Evolutionary conservation across 1,140 invertebrate genomes (phyloP).

Genomic region (Cydia pomonella): DNA sequence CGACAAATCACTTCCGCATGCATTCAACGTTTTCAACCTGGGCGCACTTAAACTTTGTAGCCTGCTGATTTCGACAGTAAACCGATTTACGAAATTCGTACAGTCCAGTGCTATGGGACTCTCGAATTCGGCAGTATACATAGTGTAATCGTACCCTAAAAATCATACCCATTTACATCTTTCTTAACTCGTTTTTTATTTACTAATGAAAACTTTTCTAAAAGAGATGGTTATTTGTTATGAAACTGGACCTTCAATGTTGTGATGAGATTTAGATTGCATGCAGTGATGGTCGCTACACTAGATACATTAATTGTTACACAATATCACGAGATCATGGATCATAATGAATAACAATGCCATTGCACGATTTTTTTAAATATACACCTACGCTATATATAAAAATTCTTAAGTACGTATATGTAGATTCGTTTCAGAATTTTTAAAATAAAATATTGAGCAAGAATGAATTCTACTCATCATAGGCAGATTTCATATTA

Average conservation of each 20-base stretch:
- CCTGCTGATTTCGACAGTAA: neutral
- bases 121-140: neutral
- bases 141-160: neutral
- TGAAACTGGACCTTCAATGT: neutral
- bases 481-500: neutral
- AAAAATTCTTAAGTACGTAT: neutral
- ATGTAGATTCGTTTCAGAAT: neutral
- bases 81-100: neutral
- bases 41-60: neutral
- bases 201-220: neutral
- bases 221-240: neutral
- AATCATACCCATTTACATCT: neutral
- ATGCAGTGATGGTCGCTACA: constrained; percentile 9
- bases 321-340: neutral
- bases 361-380: neutral
- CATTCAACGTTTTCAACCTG: too few species aligned
- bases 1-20: neutral
- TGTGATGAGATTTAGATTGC: neutral
- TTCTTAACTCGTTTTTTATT: neutral
- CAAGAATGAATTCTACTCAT: neutral
- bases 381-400: neutral
- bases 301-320: neutral
- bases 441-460: neutral
- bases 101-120: too few species aligned
- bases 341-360: neutral